These are phyloP conservation scores for Gopherus evgoodei DNA, from an alignment of 2,113 vertebrate genomes.

Conservation along the genomic window DNA sequence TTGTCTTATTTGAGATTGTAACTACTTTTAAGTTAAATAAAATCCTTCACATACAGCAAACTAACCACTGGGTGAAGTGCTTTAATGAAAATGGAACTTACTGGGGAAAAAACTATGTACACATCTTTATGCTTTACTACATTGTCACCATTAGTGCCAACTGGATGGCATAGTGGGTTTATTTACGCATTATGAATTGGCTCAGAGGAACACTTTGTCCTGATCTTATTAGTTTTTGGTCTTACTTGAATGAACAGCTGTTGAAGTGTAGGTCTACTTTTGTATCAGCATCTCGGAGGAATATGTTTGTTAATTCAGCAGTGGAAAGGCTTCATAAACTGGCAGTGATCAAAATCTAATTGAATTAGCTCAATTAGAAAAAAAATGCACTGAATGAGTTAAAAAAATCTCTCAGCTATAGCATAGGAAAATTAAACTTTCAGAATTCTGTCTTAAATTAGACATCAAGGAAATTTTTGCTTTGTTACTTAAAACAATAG, in stretches of 20 bases:
- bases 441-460: constrained; percentile 29
- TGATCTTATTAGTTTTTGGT: constrained; percentile 20
- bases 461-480: constrained; percentile 9
- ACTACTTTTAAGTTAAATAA: background rate
- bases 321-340: constrained; percentile 52
- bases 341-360: constrained; percentile 27
- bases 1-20: background rate
- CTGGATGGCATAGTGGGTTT: constrained; percentile 21
- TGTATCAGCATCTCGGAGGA: constrained; percentile 29
- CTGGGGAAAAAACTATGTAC: background rate
- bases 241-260: constrained; percentile 35
- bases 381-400: background rate
- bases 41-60: background rate
- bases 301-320: constrained; percentile 29
- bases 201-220: background rate
- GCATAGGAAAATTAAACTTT: constrained; percentile 33
- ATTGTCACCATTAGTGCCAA: background rate
- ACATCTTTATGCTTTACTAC: background rate
- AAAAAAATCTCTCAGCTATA: background rate
- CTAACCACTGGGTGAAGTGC: background rate
- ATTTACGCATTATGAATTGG: background rate
- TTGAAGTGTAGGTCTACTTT: constrained; percentile 29
- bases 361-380: constrained; percentile 51
- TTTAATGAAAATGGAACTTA: background rate
- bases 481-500: background rate